Conservation (phyloP, 2,113 vertebrate species). For the Ptilonorhynchus violaceus region DNA sequence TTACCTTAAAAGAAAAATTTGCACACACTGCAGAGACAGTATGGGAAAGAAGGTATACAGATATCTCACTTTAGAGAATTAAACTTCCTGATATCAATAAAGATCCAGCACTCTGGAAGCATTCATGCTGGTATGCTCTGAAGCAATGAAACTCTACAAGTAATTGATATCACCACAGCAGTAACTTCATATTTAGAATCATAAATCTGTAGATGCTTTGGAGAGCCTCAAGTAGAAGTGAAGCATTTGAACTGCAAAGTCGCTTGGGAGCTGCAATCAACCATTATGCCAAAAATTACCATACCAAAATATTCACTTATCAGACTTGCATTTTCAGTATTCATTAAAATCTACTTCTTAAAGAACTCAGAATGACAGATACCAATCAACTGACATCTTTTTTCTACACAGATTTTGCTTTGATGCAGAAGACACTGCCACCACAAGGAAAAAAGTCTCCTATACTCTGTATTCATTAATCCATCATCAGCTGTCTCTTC, state of each 20-base stretch:
- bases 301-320: neutral
- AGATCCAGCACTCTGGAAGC: neutral
- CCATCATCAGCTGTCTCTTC: neutral
- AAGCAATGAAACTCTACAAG: neutral
- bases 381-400: neutral
- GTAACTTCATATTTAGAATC: neutral
- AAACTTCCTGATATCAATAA: neutral
- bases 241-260: neutral
- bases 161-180: neutral
- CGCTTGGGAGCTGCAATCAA: neutral
- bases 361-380: neutral
- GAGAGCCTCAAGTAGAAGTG: neutral
- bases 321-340: neutral
- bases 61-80: neutral
- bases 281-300: neutral
- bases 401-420: neutral
- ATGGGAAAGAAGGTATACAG: neutral
- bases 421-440: neutral
- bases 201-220: neutral
- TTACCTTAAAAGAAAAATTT: neutral
- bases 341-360: neutral
- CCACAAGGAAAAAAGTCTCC: neutral
- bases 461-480: neutral
- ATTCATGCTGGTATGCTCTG: neutral
- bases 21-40: neutral